A percentile compares a stretch with the other conserved stretches of the same genome.
These are phyloP conservation scores for Diarsia mendica DNA, from an alignment of 2,888 invertebrate genomes.

Conservation along the genomic window DNA sequence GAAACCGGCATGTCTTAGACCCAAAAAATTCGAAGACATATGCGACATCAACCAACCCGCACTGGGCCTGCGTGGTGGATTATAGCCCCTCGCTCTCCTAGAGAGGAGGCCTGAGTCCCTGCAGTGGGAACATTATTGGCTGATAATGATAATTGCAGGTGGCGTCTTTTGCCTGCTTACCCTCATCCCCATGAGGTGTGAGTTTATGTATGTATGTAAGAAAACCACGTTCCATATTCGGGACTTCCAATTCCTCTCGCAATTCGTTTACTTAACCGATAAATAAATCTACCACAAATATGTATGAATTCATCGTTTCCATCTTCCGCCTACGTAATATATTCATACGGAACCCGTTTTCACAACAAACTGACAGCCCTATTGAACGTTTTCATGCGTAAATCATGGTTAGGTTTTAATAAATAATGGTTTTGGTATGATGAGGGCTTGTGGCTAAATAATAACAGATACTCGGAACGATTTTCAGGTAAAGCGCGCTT, in stretches of 20 bases:
- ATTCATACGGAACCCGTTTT: slow-evolving; percentile 30
- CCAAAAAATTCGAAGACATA: no score
- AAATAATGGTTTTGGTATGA: slow-evolving; percentile 61
- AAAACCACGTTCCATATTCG: background rate
- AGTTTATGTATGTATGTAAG: no score
- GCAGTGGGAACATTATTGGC: no score
- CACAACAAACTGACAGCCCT: slow-evolving; percentile 34
- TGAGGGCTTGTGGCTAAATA: background rate
- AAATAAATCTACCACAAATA: slow-evolving; percentile 26
- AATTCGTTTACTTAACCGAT: background rate
- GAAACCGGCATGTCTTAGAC: no score
- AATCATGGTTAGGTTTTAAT: slow-evolving; percentile 30
- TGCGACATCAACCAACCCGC: no score
- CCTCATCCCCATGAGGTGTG: no score
- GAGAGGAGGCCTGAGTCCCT: no score
- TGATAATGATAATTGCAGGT: no score
- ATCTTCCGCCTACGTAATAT: slow-evolving; percentile 39
- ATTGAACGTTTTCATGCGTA: slow-evolving; percentile 21
- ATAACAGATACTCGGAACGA: background rate
- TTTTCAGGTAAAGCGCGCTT: background rate
- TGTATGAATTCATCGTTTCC: slow-evolving; percentile 36
- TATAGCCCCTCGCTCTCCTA: no score
- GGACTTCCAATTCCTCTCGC: background rate
- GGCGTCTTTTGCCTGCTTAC: no score
- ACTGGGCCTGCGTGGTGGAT: no score